These are phyloP conservation scores for Jacana jacana DNA, from an alignment of 2,113 vertebrate genomes.

Conservation along the genomic window DNA sequence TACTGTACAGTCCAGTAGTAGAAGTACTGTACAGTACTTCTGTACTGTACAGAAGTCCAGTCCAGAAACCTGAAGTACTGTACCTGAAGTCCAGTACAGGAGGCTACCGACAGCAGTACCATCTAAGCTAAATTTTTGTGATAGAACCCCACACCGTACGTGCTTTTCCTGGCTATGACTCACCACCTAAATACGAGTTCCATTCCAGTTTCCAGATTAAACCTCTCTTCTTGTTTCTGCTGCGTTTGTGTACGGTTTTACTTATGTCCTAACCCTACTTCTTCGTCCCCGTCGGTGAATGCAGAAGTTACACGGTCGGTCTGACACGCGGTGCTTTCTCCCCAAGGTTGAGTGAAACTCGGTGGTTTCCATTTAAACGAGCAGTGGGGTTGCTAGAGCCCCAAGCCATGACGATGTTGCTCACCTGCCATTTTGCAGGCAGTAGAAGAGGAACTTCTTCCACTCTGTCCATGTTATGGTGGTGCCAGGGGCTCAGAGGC, in stretches of 20 bases:
- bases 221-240: background rate
- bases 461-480: conserved; percentile 55
- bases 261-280: background rate
- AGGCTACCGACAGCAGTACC: background rate
- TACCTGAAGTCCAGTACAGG: too few relatives aligned
- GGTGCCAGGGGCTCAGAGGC: conserved; percentile 62
- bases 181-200: background rate
- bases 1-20: too few relatives aligned
- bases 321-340: background rate
- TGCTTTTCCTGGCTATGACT: conserved; percentile 1
- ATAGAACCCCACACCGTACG: background rate
- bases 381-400: conserved; percentile 18
- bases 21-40: too few relatives aligned
- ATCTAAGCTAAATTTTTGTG: background rate
- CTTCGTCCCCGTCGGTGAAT: background rate
- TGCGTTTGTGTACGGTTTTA: background rate
- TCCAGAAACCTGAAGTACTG: too few relatives aligned
- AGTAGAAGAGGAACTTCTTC: conserved; percentile 60
- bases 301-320: background rate
- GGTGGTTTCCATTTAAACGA: background rate
- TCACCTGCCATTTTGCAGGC: conserved; percentile 65
- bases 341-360: background rate
- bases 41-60: too few relatives aligned
- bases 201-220: background rate
- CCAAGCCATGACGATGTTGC: conserved; percentile 43